phyloP scores from a whole-genome alignment of 2,888 invertebrate species.

The Folsomia manolachei region DNA sequence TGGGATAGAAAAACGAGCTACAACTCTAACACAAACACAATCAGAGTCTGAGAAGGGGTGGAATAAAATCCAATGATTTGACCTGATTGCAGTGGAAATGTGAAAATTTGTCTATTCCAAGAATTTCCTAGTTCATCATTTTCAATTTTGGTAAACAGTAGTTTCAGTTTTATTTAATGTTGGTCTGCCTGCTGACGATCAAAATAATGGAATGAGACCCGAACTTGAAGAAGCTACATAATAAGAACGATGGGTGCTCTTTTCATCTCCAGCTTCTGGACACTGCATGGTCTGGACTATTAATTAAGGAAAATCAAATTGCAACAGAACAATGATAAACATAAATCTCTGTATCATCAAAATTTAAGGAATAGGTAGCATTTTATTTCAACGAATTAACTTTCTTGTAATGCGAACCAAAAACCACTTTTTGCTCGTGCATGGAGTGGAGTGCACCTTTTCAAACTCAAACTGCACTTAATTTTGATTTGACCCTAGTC shows the following conservation, averaged over 20 bases:
- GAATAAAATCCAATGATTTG: background rate
- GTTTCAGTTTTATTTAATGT: background rate
- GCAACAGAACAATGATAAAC: constrained; percentile 1
- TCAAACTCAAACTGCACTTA: too few relatives aligned
- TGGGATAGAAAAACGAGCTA: too few relatives aligned
- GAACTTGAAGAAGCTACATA: too few relatives aligned
- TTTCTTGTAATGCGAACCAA: background rate
- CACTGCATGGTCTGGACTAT: constrained; percentile 2
- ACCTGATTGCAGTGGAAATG: background rate
- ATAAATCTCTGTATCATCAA: background rate
- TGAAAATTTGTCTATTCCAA: background rate
- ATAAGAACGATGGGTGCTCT: background rate
- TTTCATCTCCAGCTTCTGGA: background rate
- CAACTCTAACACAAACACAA: background rate
- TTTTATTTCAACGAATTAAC: constrained; percentile 2
- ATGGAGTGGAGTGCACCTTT: background rate
- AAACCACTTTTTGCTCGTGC: background rate
- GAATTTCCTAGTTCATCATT: constrained; percentile 1
- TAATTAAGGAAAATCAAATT: constrained; percentile 1
- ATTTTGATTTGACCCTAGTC: too few relatives aligned
- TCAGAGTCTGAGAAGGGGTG: background rate
- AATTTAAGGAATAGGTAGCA: constrained; percentile 3
- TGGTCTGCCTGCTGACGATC: background rate
- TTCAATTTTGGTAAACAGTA: constrained; percentile 7
- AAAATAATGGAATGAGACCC: background rate